A percentile compares a stretch with the other conserved stretches of the same genome.
Evolutionary conservation across 2,797 vertebrate genomes (phyloP).

Genomic region (Chromis chromis): DNA sequence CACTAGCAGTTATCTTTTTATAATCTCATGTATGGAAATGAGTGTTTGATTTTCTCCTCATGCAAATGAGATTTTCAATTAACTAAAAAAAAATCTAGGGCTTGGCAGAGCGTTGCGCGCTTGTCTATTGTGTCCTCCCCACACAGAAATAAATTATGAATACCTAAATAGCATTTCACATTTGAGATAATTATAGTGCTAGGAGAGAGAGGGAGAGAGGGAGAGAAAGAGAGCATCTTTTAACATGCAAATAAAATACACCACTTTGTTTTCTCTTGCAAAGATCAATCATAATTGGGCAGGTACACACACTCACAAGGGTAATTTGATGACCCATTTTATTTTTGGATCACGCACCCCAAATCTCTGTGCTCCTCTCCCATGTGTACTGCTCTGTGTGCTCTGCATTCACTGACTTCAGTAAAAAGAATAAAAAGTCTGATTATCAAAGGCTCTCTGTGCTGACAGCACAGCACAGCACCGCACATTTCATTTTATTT

Average conservation of each 20-base stretch:
- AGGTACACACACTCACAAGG: conserved; percentile 83
- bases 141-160: conserved; percentile 86
- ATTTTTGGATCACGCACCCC: conserved; percentile 78
- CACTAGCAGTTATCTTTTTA: conserved; percentile 86
- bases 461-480: conserved; percentile 46
- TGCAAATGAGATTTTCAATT: conserved; percentile 90
- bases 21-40: conserved; percentile 88
- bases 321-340: conserved; percentile 84
- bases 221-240: conserved; percentile 72
- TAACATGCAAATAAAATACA: conserved; percentile 87
- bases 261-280: conserved; percentile 83
- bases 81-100: conserved; percentile 77
- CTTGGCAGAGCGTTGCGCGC: conserved; percentile 79
- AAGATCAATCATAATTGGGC: conserved; percentile 87
- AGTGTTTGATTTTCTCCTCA: conserved; percentile 88
- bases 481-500: conserved; percentile 49
- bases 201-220: conserved; percentile 45
- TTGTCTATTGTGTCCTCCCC: conserved; percentile 82
- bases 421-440: conserved; percentile 63
- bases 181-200: conserved; percentile 84
- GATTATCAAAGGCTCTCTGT: conserved; percentile 71
- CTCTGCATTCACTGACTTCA: conserved; percentile 58
- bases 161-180: conserved; percentile 86
- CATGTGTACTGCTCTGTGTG: conserved; percentile 59
- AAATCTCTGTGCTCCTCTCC: conserved; percentile 64